Base-by-base conservation (phyloP, 2,113 vertebrate species). In the Burhinus bistriatus region DNA sequence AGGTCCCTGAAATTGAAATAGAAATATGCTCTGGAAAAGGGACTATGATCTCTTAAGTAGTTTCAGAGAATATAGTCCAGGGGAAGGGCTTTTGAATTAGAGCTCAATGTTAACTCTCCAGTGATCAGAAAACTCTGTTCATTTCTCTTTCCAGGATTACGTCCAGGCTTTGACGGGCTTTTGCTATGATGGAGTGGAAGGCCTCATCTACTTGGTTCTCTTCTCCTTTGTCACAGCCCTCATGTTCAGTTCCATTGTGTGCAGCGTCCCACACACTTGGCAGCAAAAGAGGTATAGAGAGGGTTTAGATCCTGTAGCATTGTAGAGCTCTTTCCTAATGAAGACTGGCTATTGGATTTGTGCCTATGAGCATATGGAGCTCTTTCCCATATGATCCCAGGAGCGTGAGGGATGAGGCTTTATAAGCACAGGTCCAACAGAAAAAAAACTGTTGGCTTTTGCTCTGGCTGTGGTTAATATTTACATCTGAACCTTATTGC, bases 211-310 rank as follows among this genome's bases (percentile, higher is more conserved):
- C 98, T 98, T 99, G 97, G 98, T 99, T 65, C 97, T 99, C 64
- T 99, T 99, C 98, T 99, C 99, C 93, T 99, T 99, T 58, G 98
- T 99, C 98, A 99, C 99, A 0, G 99, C 99, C 11, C 99, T 99
- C 94, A 99, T 99, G 99, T 99, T 99, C 99, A 99, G 98, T 98
- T 99, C 99, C 21, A 98, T 99, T 22, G 97, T 99, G 87, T 99
- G 99, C 98, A 99, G 99, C 2, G 97, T 99, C 71, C 99, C 99
- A 1, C 99, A 99, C 95, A 99, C 99, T 80, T 99, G 99, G 99
- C 98, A 99, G 70, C 98, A 98, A 21, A 99, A 99, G 95, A 99
- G 99, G 99, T 99, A 96, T 59, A 94, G 83, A 85, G 78, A 97
- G 96, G 94, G 78, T 71, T 81, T 73, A 45, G 59, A 42, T 75